Base-by-base conservation (phyloP, 1,140 invertebrate genomes). In the Antheraea mylitta region DNA sequence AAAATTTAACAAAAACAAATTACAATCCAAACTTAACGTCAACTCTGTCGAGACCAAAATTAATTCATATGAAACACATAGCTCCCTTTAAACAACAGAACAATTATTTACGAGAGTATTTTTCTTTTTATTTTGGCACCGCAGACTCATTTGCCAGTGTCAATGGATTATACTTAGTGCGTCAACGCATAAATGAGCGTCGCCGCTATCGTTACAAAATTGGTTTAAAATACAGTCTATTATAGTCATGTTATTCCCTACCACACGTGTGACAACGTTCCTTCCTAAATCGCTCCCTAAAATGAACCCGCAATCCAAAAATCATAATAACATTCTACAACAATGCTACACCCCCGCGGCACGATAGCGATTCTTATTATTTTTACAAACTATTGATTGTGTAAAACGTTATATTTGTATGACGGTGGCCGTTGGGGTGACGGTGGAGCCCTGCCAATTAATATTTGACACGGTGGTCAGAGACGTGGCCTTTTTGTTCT, bases 361-460 rank as follows among this genome's bases (percentile, higher is more conserved):
- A 76, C 72, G 68, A 76, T 75, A 75, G 71, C 70, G 69, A 70
- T 76, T 74, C 74, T 75, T 83, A 85, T 86, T 87, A 87, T 87
- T 87, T 87, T 83, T 87, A 83, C 83, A 81, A 64, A 78, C 70
- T 73, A 78, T 63, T 77, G 77, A 85, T 85, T 86, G 79, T 82
- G 78, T 79, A 89, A 86, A 86, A 80, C 78, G 79, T 69, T 74
- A 71, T 75, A 77, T 80, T 87, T 81, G 77, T 74, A 76, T 79
- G 75, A 76, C 68, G 45, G 58, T 73, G 69, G 38, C 81, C 45
- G 83, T 81, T 87, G 65, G 81, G 79, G 81, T 73, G 63, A 38
- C 71, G 70, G 76, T 60, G 78, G 19, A 65, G 86, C 89, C 89
- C 86, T 87, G 87, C 89, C 89, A 91, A 91, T 91, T 91, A 91